Evolutionary conservation across 2,113 vertebrate species (phyloP).

Genomic region (Heloderma charlesbogerti): DNA sequence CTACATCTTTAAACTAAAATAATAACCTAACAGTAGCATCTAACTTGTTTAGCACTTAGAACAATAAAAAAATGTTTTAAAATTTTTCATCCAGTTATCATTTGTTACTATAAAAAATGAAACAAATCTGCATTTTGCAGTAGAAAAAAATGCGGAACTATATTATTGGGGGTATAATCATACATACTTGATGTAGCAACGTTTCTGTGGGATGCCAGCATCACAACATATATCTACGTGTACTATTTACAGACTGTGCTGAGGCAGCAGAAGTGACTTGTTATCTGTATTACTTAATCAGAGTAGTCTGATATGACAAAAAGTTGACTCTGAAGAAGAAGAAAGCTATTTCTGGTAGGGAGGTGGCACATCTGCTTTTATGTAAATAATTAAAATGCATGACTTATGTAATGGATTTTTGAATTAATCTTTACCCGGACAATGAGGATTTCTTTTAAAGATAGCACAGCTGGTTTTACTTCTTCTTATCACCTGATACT

Average conservation of each 20-base stretch:
- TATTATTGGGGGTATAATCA: not conserved
- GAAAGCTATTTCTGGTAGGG: slow-evolving; percentile 27
- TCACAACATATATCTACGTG: not conserved
- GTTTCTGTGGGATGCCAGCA: not conserved
- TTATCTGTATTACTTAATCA: not conserved
- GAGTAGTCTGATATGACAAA: slow-evolving; percentile 7
- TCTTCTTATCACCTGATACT: slow-evolving; percentile 65
- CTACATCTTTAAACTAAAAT: not conserved
- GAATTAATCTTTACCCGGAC: slow-evolving; percentile 70
- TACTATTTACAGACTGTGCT: not conserved
- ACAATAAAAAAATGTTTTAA: not conserved
- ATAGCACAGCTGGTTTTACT: slow-evolving; percentile 72
- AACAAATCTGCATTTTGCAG: not conserved
- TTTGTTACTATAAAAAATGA: not conserved
- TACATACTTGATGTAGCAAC: not conserved
- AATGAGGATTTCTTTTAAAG: slow-evolving; percentile 42
- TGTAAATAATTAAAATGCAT: slow-evolving; percentile 65
- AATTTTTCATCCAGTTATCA: not conserved
- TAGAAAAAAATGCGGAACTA: not conserved
- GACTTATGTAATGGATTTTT: slow-evolving; percentile 68
- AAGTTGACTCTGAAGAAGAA: not conserved
- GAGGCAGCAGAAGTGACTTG: not conserved
- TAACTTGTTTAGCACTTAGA: not conserved
- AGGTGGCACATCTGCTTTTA: slow-evolving; percentile 63
- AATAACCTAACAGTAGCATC: not conserved